Evolutionary conservation across 2,888 invertebrate species (phyloP).

Genomic region (Eremobia ochroleuca): DNA sequence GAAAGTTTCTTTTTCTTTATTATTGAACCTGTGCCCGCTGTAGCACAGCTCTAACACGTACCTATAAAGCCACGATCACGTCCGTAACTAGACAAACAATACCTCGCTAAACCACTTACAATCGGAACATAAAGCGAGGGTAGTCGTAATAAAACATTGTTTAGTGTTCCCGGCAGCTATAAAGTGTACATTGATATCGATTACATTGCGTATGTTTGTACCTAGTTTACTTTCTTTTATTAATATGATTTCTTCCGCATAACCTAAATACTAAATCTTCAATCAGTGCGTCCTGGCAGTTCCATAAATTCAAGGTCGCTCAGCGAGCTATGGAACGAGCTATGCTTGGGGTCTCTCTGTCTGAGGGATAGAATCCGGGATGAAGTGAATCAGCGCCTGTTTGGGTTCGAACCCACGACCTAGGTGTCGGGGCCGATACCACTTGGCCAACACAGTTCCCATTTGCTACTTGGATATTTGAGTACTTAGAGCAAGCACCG

Average conservation of each 20-base stretch:
- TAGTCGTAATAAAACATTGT: conserved; percentile 57
- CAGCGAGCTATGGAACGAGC: no score
- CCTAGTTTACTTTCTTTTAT: conserved; percentile 21
- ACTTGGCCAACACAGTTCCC: no score
- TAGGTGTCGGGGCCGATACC: no score
- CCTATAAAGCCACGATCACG: conserved; percentile 20
- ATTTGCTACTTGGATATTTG: no score
- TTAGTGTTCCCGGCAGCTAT: conserved; percentile 36
- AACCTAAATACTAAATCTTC: no score
- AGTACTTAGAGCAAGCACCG: not conserved
- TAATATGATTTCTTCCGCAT: not conserved
- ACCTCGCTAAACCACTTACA: conserved; percentile 54
- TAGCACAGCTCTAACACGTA: conserved; percentile 14
- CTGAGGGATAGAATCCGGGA: no score
- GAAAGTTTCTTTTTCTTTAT: not conserved
- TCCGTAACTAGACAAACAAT: conserved; percentile 51
- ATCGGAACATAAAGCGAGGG: conserved; percentile 48
- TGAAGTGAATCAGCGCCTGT: no score
- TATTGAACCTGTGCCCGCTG: not conserved
- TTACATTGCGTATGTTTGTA: conserved; percentile 45
- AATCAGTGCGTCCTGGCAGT: no score
- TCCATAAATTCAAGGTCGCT: no score
- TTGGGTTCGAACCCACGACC: no score
- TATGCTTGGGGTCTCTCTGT: no score
- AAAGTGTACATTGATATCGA: conserved; percentile 47